Conservation (phyloP, 1,140 invertebrate species). For the Chymomyza costata region DNA sequence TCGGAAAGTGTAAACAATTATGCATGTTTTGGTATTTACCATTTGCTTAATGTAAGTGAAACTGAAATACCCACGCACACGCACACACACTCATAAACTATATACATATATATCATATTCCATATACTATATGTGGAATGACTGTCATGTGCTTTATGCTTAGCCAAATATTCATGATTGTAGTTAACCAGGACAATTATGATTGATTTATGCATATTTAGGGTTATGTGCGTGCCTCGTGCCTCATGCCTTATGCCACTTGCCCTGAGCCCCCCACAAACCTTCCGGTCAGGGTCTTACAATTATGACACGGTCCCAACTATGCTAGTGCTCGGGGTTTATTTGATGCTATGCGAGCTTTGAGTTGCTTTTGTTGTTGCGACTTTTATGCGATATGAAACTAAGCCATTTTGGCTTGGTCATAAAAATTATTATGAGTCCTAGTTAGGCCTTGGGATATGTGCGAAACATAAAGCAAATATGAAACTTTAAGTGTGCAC, state of each 20-base stretch:
- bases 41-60: too few relatives aligned
- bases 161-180: constrained; percentile 67
- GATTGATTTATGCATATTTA: constrained; percentile 56
- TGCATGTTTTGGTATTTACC: too few relatives aligned
- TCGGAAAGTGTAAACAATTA: too few relatives aligned
- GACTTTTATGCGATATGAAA: constrained; percentile 28
- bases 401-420: constrained; percentile 27
- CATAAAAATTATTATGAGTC: constrained; percentile 40
- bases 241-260: constrained; percentile 47
- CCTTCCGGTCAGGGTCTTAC: background rate
- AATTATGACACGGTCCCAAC: too few relatives aligned
- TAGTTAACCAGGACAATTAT: constrained; percentile 72
- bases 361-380: constrained; percentile 21
- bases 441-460: constrained; percentile 13
- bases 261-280: too few relatives aligned
- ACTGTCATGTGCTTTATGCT: constrained; percentile 71
- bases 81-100: too few relatives aligned
- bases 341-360: constrained; percentile 4
- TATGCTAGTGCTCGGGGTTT: too few relatives aligned
- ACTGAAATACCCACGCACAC: too few relatives aligned
- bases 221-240: constrained; percentile 21
- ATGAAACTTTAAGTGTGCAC: constrained; percentile 44
- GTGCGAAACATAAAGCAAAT: background rate
- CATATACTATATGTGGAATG: constrained; percentile 51
- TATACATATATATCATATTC: too few relatives aligned